Percentiles rank a stretch among this genome's conserved stretches.
Evolutionary conservation across 2,797 vertebrate species (phyloP).

Genomic region (Paedocypris micromegethes): DNA sequence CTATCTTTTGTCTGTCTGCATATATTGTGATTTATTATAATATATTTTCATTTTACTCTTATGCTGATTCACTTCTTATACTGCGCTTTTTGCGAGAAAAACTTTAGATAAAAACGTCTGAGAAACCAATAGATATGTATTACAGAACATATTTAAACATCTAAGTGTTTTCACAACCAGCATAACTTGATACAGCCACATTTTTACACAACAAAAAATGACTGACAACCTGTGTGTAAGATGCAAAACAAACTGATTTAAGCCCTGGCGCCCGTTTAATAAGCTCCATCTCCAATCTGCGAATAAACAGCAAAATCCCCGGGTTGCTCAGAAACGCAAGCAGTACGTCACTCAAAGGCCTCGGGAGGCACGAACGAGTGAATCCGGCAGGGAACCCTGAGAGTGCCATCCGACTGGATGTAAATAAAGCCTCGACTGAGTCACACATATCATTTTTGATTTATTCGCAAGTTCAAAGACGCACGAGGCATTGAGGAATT

Average conservation of each 20-base stretch:
- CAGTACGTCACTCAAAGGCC: constrained; percentile 28
- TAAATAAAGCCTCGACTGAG: constrained; percentile 14
- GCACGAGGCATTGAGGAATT: background rate
- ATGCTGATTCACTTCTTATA: too few species aligned
- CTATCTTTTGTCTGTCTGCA: too few species aligned
- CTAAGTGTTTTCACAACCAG: too few species aligned
- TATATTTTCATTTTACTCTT: too few species aligned
- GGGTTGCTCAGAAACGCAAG: constrained; percentile 19
- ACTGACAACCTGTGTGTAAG: constrained; percentile 8
- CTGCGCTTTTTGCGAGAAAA: too few species aligned
- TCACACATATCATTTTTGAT: background rate
- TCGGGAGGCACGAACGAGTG: constrained; percentile 25
- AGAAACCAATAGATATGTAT: too few species aligned
- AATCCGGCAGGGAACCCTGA: constrained; percentile 1
- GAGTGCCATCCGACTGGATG: background rate
- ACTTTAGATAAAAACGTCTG: too few species aligned
- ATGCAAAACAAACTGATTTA: constrained; percentile 4
- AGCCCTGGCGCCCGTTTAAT: constrained; percentile 27
- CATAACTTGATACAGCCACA: background rate
- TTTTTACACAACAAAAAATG: constrained; percentile 11
- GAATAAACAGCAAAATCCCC: constrained; percentile 22
- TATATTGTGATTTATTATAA: too few species aligned
- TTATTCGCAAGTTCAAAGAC: constrained; percentile 3
- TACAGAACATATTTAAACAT: too few species aligned
- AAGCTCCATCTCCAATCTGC: constrained; percentile 15